Percentiles rank a stretch among this genome's conserved stretches.
Conservation (phyloP, 2,113 vertebrate species). For the Mustelus asterias region DNA sequence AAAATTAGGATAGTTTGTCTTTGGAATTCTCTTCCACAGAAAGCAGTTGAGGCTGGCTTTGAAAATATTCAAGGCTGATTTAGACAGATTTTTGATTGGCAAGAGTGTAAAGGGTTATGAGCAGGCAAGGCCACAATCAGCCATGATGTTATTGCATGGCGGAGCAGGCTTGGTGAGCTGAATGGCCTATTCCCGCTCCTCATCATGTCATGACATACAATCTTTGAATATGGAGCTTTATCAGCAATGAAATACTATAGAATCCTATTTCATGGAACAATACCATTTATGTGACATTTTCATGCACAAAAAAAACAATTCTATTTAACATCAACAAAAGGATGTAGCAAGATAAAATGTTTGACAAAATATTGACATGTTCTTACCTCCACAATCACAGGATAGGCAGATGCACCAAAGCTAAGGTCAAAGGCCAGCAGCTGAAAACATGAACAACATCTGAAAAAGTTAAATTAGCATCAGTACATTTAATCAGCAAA, state of each 20-base stretch:
- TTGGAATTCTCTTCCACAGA: too few species aligned
- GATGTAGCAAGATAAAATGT: neutral
- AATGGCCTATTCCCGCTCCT: too few species aligned
- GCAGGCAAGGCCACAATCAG: too few species aligned
- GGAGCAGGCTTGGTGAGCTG: too few species aligned
- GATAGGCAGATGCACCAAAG: constrained; percentile 55
- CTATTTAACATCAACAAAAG: neutral
- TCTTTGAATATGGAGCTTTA: neutral
- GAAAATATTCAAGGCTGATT: neutral
- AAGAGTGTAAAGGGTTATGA: too few species aligned
- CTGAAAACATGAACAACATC: constrained; percentile 85
- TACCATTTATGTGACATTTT: neutral
- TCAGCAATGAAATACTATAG: neutral
- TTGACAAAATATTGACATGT: neutral
- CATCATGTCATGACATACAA: neutral
- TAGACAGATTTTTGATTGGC: too few species aligned
- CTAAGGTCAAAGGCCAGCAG: constrained; percentile 82
- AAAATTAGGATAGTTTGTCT: too few species aligned
- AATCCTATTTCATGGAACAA: neutral
- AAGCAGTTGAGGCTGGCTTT: too few species aligned
- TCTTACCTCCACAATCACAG: constrained; percentile 73
- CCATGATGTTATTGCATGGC: too few species aligned
- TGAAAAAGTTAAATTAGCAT: constrained; percentile 50
- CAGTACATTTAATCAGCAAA: neutral
- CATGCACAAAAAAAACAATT: neutral